These are phyloP conservation scores for Allygus modestus DNA, from an alignment of 2,888 invertebrate genomes.

Conservation along the genomic window DNA sequence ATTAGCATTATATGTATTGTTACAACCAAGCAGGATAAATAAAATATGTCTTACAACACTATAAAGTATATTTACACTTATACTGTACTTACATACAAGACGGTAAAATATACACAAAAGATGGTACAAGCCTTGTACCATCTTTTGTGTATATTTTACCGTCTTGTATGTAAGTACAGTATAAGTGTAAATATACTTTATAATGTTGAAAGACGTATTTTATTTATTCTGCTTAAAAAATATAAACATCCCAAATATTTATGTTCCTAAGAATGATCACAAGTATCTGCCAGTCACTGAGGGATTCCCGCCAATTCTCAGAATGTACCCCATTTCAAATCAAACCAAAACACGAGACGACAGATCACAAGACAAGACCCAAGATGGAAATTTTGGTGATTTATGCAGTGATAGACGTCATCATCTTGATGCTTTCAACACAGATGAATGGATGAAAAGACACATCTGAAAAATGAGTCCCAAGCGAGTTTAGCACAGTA, in stretches of 20 bases:
- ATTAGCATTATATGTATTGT: too few species aligned
- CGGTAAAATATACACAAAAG: too few species aligned
- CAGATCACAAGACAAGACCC: not conserved
- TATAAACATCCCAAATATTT: not conserved
- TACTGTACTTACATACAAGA: too few species aligned
- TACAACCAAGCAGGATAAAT: too few species aligned
- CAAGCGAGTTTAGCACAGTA: slow-evolving; percentile 34
- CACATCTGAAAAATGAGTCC: slow-evolving; percentile 22
- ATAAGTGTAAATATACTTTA: too few species aligned
- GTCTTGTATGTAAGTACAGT: too few species aligned
- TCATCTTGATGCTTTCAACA: slow-evolving; percentile 9
- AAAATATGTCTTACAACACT: too few species aligned
- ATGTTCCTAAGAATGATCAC: not conserved
- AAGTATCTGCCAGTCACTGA: not conserved
- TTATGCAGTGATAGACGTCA: not conserved
- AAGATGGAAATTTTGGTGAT: not conserved
- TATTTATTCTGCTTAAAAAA: not conserved
- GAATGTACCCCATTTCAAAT: not conserved
- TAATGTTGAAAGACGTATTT: too few species aligned
- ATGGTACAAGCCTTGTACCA: too few species aligned
- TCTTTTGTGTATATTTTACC: too few species aligned
- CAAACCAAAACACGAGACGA: not conserved
- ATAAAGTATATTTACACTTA: too few species aligned
- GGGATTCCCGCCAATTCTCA: not conserved
- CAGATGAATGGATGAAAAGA: slow-evolving; percentile 27